Evolutionary conservation across 2,888 invertebrate genomes (phyloP), one percentile per base, ranked within the genome.

Genomic region (Barypeithes pellucidus): DNA sequence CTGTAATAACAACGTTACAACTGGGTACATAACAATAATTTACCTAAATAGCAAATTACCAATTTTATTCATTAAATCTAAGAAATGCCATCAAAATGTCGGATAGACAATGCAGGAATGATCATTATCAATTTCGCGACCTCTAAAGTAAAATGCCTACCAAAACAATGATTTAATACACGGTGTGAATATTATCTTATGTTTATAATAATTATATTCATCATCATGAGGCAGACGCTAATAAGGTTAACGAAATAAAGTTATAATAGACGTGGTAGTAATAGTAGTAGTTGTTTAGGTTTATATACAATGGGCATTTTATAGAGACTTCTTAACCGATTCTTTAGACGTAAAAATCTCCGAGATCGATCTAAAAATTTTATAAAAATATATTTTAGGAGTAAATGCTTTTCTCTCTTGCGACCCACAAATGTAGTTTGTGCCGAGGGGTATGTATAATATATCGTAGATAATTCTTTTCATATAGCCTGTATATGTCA

Each of bases 141-240:
- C 69, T 62, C 39, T 62, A 63, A 52, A 41, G 29, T 61, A 60
- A 39, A 54, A 54, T 41, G 18, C 22, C 24, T 54, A 36, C 24
- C 14, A 47, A 67, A 62, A 62, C 54, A 69, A 69, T 69, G 69
- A 69, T 43, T 63, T 59, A 54, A 62, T 41, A 62, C 29, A 41
- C 41, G 61, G 62, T 54, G 69, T 54, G 69, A 69, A 69, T 69
- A 62, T 69, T 69, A 41, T 54, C 59, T 62, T 41, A 62, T 12
- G 43, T 14, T 45, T 36, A 22, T 41, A 60, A 20, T 65, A 18
- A 66, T 67, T 45, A 60, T 66, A 54, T 47, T 45, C 59, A 66
- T 66, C 36, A 14, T 66, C 20, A 54, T 54, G 43, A 14, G 20
- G 33, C 20, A 57, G 59, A 59, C 59, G 33, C 57, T 52, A 61